These are phyloP conservation scores for Eucriotettix oculatus DNA, from an alignment of 2,888 invertebrate genomes.

Conservation along the genomic window DNA sequence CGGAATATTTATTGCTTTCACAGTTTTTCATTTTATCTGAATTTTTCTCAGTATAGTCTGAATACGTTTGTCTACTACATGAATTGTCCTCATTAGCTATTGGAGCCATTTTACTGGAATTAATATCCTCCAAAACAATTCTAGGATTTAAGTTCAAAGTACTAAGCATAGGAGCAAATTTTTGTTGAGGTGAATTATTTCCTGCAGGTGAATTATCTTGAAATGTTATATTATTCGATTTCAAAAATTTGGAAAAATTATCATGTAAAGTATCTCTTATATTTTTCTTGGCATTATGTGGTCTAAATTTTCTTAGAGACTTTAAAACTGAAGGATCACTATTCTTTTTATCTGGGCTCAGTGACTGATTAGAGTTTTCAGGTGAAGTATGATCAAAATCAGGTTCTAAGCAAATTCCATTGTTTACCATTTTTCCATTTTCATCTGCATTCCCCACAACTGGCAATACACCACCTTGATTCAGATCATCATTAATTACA, in stretches of 20 bases:
- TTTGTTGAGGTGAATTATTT: not conserved
- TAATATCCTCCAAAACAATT: conserved; percentile 22
- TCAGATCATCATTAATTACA: conserved; percentile 6
- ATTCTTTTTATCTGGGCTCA: conserved; percentile 20
- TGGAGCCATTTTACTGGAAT: not conserved
- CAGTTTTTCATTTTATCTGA: no score
- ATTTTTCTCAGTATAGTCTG: no score
- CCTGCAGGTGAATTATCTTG: not conserved
- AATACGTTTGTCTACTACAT: no score
- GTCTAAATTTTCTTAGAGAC: conserved; percentile 33
- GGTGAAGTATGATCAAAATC: not conserved
- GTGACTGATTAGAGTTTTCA: not conserved
- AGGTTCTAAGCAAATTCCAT: no score
- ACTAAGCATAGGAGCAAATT: conserved; percentile 22
- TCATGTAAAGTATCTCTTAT: conserved; percentile 3
- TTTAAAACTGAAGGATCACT: conserved; percentile 35
- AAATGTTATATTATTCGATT: not conserved
- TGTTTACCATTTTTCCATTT: not conserved
- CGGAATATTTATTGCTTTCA: not conserved
- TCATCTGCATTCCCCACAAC: conserved; percentile 4
- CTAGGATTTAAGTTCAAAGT: conserved; percentile 28
- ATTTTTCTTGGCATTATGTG: conserved; percentile 22
- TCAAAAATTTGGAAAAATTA: conserved; percentile 5
- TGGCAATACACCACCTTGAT: conserved; percentile 3
- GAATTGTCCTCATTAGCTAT: no score